A percentile compares a stretch with the other conserved stretches of the same genome.
Evolutionary conservation across 2,113 vertebrate species (phyloP).

Genomic region (Nannospalax galili): DNA sequence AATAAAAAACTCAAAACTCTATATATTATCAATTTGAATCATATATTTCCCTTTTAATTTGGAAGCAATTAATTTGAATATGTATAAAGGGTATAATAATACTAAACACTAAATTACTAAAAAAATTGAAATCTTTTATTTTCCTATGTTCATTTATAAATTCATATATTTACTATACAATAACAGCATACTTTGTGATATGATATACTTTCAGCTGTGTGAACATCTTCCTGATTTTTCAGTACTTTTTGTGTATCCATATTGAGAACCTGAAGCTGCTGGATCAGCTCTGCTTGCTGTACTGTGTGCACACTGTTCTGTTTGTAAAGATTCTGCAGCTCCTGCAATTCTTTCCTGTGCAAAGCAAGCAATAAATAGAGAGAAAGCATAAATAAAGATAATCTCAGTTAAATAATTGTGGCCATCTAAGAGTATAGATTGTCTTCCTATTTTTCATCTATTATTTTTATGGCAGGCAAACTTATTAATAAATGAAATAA

Average conservation of each 20-base stretch:
- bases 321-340: constrained; percentile 90
- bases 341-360: constrained; percentile 89
- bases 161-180: constrained; percentile 57
- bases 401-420: constrained; percentile 52
- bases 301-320: constrained; percentile 89
- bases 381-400: constrained; percentile 65
- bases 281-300: constrained; percentile 93
- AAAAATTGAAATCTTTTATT: constrained; percentile 52
- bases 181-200: constrained; percentile 90
- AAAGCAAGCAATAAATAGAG: constrained; percentile 79
- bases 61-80: background rate
- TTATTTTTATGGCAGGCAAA: constrained; percentile 69
- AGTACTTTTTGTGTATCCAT: constrained; percentile 91
- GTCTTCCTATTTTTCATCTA: constrained; percentile 69
- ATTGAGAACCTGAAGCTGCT: constrained; percentile 93
- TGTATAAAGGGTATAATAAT: background rate
- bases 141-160: background rate
- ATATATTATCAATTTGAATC: constrained; percentile 52
- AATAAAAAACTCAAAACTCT: background rate
- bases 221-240: constrained; percentile 92
- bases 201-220: constrained; percentile 89
- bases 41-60: constrained; percentile 14
- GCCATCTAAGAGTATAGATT: constrained; percentile 69
- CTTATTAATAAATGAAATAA: constrained; percentile 77
- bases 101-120: background rate